Evolutionary conservation across 1,140 invertebrate genomes (phyloP), one percentile per base, ranked within the genome.

Genomic region (Aphelenchoides fujianensis): DNA sequence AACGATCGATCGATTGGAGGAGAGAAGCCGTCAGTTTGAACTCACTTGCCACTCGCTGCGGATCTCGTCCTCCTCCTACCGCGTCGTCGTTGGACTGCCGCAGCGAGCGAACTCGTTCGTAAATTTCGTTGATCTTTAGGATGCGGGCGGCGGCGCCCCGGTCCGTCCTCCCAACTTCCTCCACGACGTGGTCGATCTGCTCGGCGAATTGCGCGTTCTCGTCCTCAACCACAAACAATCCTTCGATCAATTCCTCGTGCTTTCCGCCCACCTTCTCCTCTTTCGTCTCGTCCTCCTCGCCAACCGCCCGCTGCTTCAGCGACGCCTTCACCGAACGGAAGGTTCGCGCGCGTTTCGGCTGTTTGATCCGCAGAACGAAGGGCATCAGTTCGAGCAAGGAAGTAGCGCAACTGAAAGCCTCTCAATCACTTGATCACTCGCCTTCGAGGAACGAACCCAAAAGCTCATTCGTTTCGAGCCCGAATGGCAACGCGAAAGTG

Each of bases 31-130:
- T n/a, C n/a, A n/a, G n/a, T n/a, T n/a, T n/a, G n/a, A n/a, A n/a
- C 41, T 48, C 12, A 48, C 41, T 23, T 59, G 95, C 95, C 95
- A 98, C 88, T 98, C 95, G 85, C 59, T 59, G n/a, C 31, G 64
- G 48, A 1, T 79, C 66, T 3, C 61, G 74, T 34, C 62, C 59
- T 52, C 74, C 79, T 59, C 81, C 78, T 2, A 61, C 71, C 19
- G 62, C 57, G 55, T 81, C 78, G 57, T 79, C 78, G 68, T 75
- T 69, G 19, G 70, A 55, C 59, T 81, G 72, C 0, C 78, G 78
- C 34, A 79, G 75, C 16, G 31, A 61, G 36, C 1, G 31, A 61
- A 66, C 31, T n/a, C 36, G 16, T 1, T 36, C 31, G 32, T 66
- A 66, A 16, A 66, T 66, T 3, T 30, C 12, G 28, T 66, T 66